Evolutionary conservation across 2,797 vertebrate species (phyloP), one percentile per base, ranked within the genome.

Genomic region (Garrulus glandarius): DNA sequence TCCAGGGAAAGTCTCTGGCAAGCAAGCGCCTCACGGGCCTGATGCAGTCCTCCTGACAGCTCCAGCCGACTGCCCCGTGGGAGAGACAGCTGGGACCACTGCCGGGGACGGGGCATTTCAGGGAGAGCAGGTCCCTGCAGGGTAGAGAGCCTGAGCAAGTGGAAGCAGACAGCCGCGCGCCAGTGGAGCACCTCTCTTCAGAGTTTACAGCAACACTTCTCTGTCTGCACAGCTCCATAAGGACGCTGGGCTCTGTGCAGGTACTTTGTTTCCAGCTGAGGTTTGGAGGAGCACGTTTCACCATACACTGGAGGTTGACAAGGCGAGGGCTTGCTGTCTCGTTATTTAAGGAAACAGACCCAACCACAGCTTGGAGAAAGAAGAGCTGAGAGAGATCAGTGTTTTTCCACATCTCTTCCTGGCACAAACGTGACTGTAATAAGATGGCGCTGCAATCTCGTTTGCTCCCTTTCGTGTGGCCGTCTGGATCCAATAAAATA

Each of bases 31-130:
- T 99, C 98, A 99, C 99, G 10, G 99, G 99, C 96, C 98, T 99
- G 98, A 99, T 99, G 99, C 99, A 99, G 98, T 99, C 99, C 27
- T 99, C 99, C 98, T 99, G 99, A 99, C 97, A 71, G 95, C 95
- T n/a, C 44, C 72, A 24, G 36, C 92, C 16, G 13, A 93, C 96
- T 23, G 72, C 97, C 59, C 84, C 23, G 3, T 20, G 19, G 80
- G 90, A 96, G 87, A 96, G 85, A 95, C 85, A 72, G 89, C 92
- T 27, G 91, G 95, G 72, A 96, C 94, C 13, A 13, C 97, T 29
- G 17, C 93, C 0, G 29, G 96, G 91, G 94, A 97, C 7, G 94
- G 89, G 80, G 93, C 95, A 29, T 77, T 96, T 63, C 5, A n/a
- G 88, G 97, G 95, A 93, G 95, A 96, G 68, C 15, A 56, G 94